phyloP scores from a whole-genome alignment of 2,113 vertebrate species.

The Tiliqua scincoides region DNA sequence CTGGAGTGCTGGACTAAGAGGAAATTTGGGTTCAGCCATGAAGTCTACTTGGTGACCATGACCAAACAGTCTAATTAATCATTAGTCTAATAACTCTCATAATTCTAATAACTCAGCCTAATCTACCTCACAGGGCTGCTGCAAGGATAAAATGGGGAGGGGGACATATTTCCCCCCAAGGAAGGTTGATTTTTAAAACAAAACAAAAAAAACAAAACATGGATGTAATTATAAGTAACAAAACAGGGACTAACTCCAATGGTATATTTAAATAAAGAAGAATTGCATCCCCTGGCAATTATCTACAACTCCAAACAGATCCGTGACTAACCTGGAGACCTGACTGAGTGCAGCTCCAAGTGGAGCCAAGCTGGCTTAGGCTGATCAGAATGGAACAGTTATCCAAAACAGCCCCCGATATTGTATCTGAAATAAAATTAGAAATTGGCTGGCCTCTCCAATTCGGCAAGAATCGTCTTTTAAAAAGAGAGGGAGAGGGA shows the following conservation, averaged over 20 bases:
- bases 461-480: constrained; percentile 47
- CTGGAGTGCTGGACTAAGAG: too few relatives aligned
- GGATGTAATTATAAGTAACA: too few relatives aligned
- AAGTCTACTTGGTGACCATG: too few relatives aligned
- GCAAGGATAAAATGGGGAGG: background rate
- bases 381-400: background rate
- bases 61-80: too few relatives aligned
- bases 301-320: background rate
- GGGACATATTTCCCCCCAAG: background rate
- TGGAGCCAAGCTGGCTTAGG: background rate
- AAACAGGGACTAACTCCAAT: too few relatives aligned
- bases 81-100: too few relatives aligned
- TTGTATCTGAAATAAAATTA: constrained; percentile 6
- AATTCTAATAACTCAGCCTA: background rate
- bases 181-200: background rate
- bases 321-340: background rate
- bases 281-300: too few relatives aligned
- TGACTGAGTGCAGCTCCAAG: too few relatives aligned
- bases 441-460: constrained; percentile 43
- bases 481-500: background rate
- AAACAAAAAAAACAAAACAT: background rate
- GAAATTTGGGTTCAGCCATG: too few relatives aligned
- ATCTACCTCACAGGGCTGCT: background rate
- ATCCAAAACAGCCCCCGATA: background rate
- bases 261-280: background rate